These are phyloP conservation scores for Diachasma alloeum DNA, from an alignment of 1,140 invertebrate species.

Conservation along the genomic window DNA sequence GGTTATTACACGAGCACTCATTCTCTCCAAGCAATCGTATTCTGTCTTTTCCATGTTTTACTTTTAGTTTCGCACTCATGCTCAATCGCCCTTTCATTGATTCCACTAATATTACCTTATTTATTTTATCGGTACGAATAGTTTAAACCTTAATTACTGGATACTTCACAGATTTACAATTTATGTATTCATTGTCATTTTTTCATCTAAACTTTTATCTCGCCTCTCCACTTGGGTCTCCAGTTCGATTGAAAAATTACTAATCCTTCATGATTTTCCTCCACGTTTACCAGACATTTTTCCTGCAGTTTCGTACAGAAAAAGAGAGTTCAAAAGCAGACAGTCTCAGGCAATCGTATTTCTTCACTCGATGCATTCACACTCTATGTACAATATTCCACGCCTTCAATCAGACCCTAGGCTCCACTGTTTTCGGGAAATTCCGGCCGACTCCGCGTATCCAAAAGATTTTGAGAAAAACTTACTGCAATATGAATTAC, in stretches of 20 bases:
- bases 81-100: not conserved
- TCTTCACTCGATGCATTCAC: not conserved
- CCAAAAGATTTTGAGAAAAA: not conserved
- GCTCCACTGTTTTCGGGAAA: not conserved
- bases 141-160: not conserved
- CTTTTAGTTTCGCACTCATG: not conserved
- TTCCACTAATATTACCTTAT: not conserved
- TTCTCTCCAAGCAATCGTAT: not conserved
- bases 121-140: not conserved
- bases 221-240: not conserved
- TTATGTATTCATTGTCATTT: not conserved
- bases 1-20: not conserved
- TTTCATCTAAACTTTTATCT: not conserved
- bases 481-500: no score
- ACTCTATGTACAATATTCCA: not conserved
- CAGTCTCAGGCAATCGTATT: not conserved
- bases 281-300: not conserved
- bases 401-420: not conserved
- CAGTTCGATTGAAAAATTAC: not conserved
- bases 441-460: not conserved
- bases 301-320: not conserved
- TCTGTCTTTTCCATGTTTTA: not conserved
- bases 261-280: not conserved
- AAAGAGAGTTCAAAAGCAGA: not conserved
- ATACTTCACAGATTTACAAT: conserved; percentile 8